Evolutionary conservation across 2,888 invertebrate species (phyloP).

Genomic region (Ectropis crepuscularia): DNA sequence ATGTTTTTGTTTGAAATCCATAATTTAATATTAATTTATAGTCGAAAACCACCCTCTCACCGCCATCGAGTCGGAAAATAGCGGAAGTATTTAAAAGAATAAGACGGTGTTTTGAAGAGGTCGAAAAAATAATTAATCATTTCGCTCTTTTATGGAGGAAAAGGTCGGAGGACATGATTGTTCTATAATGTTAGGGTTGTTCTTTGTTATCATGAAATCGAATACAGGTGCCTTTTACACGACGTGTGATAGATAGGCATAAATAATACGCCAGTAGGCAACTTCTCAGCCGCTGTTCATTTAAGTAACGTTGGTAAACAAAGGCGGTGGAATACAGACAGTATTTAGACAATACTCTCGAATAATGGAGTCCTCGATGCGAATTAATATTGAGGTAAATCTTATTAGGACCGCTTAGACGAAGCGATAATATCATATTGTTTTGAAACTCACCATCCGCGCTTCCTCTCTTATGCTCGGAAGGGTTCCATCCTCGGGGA

Average conservation of each 20-base stretch:
- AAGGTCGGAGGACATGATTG: constrained; percentile 80
- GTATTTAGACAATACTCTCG: constrained; percentile 76
- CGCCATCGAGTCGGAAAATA: constrained; percentile 82
- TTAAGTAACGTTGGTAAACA: constrained; percentile 57
- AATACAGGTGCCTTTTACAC: constrained; percentile 45
- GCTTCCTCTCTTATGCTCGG: constrained; percentile 79
- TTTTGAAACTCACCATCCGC: constrained; percentile 81
- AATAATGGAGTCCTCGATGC: constrained; percentile 82
- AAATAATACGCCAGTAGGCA: constrained; percentile 34
- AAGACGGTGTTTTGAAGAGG: constrained; percentile 83
- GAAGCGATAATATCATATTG: constrained; percentile 83
- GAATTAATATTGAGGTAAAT: constrained; percentile 84
- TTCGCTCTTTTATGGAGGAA: constrained; percentile 75
- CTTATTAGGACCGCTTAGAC: constrained; percentile 83
- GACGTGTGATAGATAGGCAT: constrained; percentile 28
- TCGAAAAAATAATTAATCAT: constrained; percentile 83
- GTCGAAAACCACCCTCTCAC: constrained; percentile 75
- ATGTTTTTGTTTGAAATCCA: constrained; percentile 66
- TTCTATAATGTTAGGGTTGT: constrained; percentile 74
- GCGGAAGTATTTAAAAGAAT: constrained; percentile 83
- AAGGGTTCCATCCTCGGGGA: constrained; percentile 80
- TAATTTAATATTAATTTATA: constrained; percentile 81
- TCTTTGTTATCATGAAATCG: constrained; percentile 67
- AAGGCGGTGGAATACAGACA: constrained; percentile 60
- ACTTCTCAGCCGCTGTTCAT: constrained; percentile 51